Evolutionary conservation across 2,113 vertebrate genomes (phyloP).

Genomic region (Pundamilia nyererei): DNA sequence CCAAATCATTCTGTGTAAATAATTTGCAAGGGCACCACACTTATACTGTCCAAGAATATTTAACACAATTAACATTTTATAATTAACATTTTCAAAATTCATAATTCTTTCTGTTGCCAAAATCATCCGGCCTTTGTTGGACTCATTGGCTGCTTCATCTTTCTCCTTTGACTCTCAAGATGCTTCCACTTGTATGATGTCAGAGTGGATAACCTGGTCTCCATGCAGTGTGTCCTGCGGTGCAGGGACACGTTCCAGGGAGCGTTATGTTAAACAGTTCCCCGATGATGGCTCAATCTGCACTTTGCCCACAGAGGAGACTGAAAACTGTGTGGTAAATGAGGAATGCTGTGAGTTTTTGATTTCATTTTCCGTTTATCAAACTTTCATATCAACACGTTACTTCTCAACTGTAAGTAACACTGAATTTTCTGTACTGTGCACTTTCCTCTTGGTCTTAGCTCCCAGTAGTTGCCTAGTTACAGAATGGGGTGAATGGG

Average conservation of each 20-base stretch:
- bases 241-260: slow-evolving; percentile 83
- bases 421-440: neutral
- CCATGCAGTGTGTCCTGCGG: slow-evolving; percentile 91
- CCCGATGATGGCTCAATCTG: slow-evolving; percentile 93
- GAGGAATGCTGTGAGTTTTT: slow-evolving; percentile 88
- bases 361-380: neutral
- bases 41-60: neutral
- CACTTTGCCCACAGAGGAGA: slow-evolving; percentile 89
- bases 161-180: slow-evolving; percentile 63
- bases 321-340: slow-evolving; percentile 89
- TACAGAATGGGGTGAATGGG: slow-evolving; percentile 97
- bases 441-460: slow-evolving; percentile 31
- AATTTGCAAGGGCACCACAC: neutral
- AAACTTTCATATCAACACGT: neutral
- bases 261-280: slow-evolving; percentile 95
- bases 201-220: slow-evolving; percentile 98
- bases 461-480: slow-evolving; percentile 92
- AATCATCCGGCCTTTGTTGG: neutral
- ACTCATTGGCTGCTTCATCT: neutral
- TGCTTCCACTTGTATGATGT: slow-evolving; percentile 96
- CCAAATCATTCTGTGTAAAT: neutral
- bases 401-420: neutral
- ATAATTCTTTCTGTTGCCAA: neutral
- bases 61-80: neutral
- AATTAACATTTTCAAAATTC: neutral